phyloP scores from a whole-genome alignment of 2,888 invertebrate species.

The Acanthopleura granulata region DNA sequence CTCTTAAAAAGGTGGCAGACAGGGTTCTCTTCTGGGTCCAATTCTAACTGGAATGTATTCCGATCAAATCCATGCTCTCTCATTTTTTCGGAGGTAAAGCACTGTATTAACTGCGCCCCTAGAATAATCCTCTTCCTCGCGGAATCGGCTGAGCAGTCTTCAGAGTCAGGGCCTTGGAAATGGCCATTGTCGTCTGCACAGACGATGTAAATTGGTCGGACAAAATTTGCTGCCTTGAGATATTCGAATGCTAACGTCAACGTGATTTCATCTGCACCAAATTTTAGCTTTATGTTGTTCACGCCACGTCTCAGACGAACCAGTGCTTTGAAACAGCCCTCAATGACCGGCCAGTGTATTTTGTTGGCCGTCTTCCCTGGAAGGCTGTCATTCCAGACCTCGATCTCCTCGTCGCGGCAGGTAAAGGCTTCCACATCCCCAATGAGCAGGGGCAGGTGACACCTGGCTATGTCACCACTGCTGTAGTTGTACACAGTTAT shows the following conservation, averaged over 20 bases:
- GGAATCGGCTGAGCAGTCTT: conserved; percentile 78
- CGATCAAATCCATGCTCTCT: conserved; percentile 82
- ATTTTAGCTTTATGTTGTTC: conserved; percentile 77
- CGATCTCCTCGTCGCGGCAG: conserved; percentile 49
- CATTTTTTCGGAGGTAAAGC: conserved; percentile 88
- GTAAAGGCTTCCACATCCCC: conserved; percentile 57
- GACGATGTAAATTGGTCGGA: conserved; percentile 84
- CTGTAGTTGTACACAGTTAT: conserved; percentile 57
- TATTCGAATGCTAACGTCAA: conserved; percentile 47
- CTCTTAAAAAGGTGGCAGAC: conserved; percentile 83
- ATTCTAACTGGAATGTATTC: conserved; percentile 86
- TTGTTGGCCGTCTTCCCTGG: conserved; percentile 31
- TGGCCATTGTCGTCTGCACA: conserved; percentile 84
- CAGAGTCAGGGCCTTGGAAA: conserved; percentile 79
- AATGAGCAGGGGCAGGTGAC: conserved; percentile 58
- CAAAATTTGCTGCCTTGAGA: conserved; percentile 71
- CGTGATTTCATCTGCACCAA: conserved; percentile 47
- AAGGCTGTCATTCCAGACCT: conserved; percentile 47
- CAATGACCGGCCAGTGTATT: conserved; percentile 75
- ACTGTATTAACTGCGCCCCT: conserved; percentile 84
- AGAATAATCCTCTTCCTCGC: conserved; percentile 83
- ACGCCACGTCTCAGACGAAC: conserved; percentile 77
- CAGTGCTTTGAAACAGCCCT: conserved; percentile 80
- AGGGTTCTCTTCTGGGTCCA: conserved; percentile 72
- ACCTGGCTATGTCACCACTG: conserved; percentile 52